Percentiles rank a stretch among this genome's conserved stretches.
These are phyloP conservation scores for Holcopasites calliopsidis DNA, from an alignment of 1,140 invertebrate species.

Conservation along the genomic window DNA sequence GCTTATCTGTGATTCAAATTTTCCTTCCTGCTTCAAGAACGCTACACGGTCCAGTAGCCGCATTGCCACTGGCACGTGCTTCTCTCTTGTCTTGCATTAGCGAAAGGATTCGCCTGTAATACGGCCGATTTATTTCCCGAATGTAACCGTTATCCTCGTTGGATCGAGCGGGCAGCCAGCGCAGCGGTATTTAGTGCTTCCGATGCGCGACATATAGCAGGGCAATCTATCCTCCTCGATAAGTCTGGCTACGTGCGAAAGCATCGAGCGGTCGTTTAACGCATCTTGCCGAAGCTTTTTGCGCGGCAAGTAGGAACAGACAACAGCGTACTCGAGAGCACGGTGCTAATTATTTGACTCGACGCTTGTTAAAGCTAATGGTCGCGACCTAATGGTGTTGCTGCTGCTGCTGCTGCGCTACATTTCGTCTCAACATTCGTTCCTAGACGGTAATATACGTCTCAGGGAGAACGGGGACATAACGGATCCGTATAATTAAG, in stretches of 20 bases:
- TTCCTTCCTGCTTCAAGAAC: background rate
- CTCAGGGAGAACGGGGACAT: constrained; percentile 58
- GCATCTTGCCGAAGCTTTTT: background rate
- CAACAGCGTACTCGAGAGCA: background rate
- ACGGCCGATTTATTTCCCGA: constrained; percentile 17
- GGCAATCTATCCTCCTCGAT: background rate
- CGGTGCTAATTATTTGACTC: constrained; percentile 56
- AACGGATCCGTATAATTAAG: constrained; percentile 68
- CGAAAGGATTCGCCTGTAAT: constrained; percentile 25
- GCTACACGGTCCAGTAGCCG: constrained; percentile 23
- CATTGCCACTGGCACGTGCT: constrained; percentile 17
- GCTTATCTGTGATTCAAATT: constrained; percentile 39
- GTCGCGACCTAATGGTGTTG: constrained; percentile 51
- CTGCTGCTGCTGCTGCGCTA: constrained; percentile 26
- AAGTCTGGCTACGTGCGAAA: background rate
- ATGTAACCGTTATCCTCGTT: constrained; percentile 28
- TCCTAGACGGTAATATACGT: constrained; percentile 23
- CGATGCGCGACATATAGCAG: background rate
- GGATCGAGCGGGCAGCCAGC: background rate
- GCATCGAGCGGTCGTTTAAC: background rate
- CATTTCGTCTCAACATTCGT: constrained; percentile 46
- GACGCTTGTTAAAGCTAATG: constrained; percentile 64
- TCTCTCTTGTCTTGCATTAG: constrained; percentile 19
- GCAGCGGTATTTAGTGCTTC: constrained; percentile 4
- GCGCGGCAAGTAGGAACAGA: background rate